Evolutionary conservation across 2,113 vertebrate genomes (phyloP).

Genomic region (Zapus hudsonius): DNA sequence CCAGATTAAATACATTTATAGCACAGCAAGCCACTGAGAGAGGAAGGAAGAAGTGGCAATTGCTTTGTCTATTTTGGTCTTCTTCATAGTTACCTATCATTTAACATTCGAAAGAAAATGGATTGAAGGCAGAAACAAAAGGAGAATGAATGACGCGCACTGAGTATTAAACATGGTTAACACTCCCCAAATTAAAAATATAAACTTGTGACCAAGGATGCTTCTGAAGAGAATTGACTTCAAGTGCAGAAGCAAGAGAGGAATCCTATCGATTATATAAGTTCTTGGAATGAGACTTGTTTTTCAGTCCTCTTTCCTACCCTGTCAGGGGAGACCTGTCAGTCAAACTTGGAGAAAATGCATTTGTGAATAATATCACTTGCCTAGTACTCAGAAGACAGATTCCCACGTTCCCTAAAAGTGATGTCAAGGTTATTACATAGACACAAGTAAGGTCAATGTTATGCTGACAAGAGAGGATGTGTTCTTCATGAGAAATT

Average conservation of each 20-base stretch:
- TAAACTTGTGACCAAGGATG: background rate
- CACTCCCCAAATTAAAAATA: constrained; percentile 14
- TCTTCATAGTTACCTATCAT: constrained; percentile 71
- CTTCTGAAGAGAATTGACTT: constrained; percentile 4
- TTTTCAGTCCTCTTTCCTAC: background rate
- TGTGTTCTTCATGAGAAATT: background rate
- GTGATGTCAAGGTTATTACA: background rate
- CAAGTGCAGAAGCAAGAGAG: background rate
- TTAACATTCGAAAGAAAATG: constrained; percentile 71
- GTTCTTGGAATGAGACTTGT: background rate
- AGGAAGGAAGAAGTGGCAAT: constrained; percentile 76
- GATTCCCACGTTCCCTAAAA: background rate
- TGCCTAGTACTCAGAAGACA: background rate
- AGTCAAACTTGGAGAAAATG: background rate
- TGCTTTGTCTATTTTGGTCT: constrained; percentile 79
- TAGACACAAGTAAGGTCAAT: constrained; percentile 15
- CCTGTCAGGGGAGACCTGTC: background rate
- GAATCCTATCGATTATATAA: background rate
- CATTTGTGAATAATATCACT: constrained; percentile 25
- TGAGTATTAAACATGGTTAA: constrained; percentile 22
- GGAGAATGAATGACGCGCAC: constrained; percentile 1
- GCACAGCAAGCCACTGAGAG: constrained; percentile 70
- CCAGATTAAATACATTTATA: constrained; percentile 83
- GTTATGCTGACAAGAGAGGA: background rate
- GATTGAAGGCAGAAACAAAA: constrained; percentile 3